Evolutionary conservation across 2,797 vertebrate genomes (phyloP).

Genomic region (Crocodylus rhombifer): DNA sequence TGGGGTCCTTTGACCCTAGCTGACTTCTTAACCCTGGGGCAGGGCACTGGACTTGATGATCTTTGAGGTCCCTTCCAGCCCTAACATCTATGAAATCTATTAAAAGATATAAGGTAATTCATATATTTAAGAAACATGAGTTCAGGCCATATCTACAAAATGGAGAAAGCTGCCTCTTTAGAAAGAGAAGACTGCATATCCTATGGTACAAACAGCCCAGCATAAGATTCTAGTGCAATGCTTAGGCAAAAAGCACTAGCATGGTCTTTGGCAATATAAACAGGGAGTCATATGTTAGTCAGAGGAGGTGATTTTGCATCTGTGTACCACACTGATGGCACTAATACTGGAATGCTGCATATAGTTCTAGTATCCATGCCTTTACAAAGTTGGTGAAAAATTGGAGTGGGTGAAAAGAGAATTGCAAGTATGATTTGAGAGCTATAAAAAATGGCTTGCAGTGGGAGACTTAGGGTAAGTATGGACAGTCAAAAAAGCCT

Average conservation of each 20-base stretch:
- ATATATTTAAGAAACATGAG: not conserved
- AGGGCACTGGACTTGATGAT: too few species aligned
- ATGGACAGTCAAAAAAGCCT: not conserved
- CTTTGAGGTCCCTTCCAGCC: too few species aligned
- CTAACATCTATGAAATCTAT: too few species aligned
- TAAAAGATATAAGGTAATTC: too few species aligned
- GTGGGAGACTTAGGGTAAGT: too few species aligned
- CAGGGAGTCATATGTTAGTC: not conserved
- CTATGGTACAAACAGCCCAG: not conserved
- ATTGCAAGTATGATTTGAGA: constrained; percentile 4
- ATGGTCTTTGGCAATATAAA: not conserved
- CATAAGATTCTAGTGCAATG: not conserved
- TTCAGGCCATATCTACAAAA: not conserved
- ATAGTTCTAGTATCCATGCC: not conserved
- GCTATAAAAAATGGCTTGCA: not conserved
- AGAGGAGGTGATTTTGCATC: not conserved
- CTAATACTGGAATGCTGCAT: constrained; percentile 6
- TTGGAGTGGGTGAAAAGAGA: not conserved
- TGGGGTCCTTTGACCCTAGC: too few species aligned
- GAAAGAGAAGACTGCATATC: not conserved
- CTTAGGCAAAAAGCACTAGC: not conserved
- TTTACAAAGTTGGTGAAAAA: constrained; percentile 21
- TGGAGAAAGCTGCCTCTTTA: not conserved
- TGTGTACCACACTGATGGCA: not conserved
- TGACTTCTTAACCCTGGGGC: too few species aligned